Evolutionary conservation across 2,888 invertebrate species (phyloP).

Genomic region (Orgyia antiqua): DNA sequence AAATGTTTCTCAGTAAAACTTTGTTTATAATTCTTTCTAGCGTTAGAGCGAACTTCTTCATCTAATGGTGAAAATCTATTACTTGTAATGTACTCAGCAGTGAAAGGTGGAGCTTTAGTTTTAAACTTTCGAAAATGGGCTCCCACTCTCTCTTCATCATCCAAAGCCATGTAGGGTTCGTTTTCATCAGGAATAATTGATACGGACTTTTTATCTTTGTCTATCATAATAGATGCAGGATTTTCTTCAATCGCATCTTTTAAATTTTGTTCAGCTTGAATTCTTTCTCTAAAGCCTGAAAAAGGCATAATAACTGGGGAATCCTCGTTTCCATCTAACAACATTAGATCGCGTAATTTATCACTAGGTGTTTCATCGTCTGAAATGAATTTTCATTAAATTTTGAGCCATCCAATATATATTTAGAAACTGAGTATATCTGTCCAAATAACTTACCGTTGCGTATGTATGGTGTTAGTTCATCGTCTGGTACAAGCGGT

Average conservation of each 20-base stretch:
- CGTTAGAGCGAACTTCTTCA: slow-evolving; percentile 63
- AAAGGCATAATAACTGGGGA: slow-evolving; percentile 61
- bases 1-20: slow-evolving; percentile 68
- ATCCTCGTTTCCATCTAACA: slow-evolving; percentile 49
- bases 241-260: slow-evolving; percentile 26
- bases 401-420: too few relatives aligned
- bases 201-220: slow-evolving; percentile 63
- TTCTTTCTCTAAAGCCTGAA: slow-evolving; percentile 64
- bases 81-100: slow-evolving; percentile 62
- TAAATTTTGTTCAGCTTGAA: slow-evolving; percentile 48
- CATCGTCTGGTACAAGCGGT: slow-evolving; percentile 75
- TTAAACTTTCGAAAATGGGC: slow-evolving; percentile 67
- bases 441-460: slow-evolving; percentile 58
- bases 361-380: slow-evolving; percentile 53
- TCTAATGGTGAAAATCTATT: slow-evolving; percentile 62
- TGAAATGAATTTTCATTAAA: too few relatives aligned
- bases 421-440: too few relatives aligned
- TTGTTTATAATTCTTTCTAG: slow-evolving; percentile 64
- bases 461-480: slow-evolving; percentile 44
- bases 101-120: slow-evolving; percentile 46
- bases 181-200: slow-evolving; percentile 32
- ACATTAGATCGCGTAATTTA: slow-evolving; percentile 57
- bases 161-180: slow-evolving; percentile 46
- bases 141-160: slow-evolving; percentile 71
- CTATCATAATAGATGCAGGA: slow-evolving; percentile 28